phyloP scores from a whole-genome alignment of 2,888 invertebrate species.

The Anaspis maculata region DNA sequence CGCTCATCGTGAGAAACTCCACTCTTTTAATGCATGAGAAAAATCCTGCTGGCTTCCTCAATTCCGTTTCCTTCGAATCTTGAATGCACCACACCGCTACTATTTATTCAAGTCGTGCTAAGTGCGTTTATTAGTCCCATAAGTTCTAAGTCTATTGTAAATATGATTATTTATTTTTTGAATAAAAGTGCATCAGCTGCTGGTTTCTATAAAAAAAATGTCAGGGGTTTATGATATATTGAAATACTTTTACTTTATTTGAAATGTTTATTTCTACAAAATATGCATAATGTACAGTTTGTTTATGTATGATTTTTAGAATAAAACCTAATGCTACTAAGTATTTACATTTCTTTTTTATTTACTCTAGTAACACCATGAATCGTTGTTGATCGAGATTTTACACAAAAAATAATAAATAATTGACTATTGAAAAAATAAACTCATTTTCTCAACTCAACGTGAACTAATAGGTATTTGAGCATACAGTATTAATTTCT shows the following conservation, averaged over 20 bases:
- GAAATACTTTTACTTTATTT: conserved; percentile 19
- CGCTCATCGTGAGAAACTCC: conserved; percentile 10
- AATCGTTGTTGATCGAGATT: neutral
- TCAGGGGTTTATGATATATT: conserved; percentile 13
- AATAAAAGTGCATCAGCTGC: no score
- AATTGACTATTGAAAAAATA: conserved; percentile 1
- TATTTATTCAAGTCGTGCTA: no score
- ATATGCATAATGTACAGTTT: conserved; percentile 26
- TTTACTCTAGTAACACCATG: neutral
- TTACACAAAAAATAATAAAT: no score
- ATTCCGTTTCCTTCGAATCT: no score
- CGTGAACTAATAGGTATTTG: no score
- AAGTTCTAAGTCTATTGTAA: conserved; percentile 9
- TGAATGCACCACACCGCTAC: no score
- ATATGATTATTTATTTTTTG: conserved; percentile 14
- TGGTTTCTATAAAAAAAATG: conserved; percentile 8
- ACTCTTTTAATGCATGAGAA: no score
- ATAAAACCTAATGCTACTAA: conserved; percentile 11
- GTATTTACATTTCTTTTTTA: neutral
- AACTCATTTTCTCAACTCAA: no score
- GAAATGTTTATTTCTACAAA: conserved; percentile 29
- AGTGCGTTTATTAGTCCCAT: no score
- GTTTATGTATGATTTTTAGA: conserved; percentile 9
- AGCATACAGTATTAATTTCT: no score
- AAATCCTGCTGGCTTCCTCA: no score